These are phyloP conservation scores for Andricus grossulariae DNA, from an alignment of 1,140 invertebrate genomes.

Conservation along the genomic window DNA sequence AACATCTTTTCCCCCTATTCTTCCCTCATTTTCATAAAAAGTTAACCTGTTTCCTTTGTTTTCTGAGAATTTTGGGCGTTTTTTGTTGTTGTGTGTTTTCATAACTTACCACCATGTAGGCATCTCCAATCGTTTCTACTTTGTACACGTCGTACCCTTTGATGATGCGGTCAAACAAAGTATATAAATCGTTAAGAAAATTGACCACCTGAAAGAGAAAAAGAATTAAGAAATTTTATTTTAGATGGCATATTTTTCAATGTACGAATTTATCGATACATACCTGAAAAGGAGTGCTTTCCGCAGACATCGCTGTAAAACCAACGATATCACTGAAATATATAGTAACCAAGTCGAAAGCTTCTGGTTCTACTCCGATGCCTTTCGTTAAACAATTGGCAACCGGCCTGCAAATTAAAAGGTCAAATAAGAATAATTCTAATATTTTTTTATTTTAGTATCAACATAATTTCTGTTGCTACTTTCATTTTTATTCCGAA, in stretches of 20 bases:
- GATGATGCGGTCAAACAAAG: constrained; percentile 95
- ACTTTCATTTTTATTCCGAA: too few relatives aligned
- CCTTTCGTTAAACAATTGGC: constrained; percentile 90
- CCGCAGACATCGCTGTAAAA: constrained; percentile 96
- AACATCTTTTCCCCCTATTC: too few relatives aligned
- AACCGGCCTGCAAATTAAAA: constrained; percentile 81
- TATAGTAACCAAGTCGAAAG: constrained; percentile 95
- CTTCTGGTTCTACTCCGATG: constrained; percentile 94
- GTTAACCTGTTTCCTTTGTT: background rate
- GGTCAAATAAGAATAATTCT: background rate
- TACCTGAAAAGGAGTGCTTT: constrained; percentile 93
- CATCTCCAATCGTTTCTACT: constrained; percentile 95
- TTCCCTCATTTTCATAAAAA: too few relatives aligned
- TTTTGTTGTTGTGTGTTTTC: background rate
- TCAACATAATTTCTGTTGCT: constrained; percentile 6
- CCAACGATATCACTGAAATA: constrained; percentile 99
- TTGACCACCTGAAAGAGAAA: constrained; percentile 87
- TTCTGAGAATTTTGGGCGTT: background rate
- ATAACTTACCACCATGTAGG: constrained; percentile 91
- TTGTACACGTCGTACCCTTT: constrained; percentile 98
- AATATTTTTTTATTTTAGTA: background rate
- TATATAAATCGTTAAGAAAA: constrained; percentile 97
- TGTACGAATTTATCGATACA: constrained; percentile 13
- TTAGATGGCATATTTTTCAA: background rate
- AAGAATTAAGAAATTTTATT: constrained; percentile 31